Evolutionary conservation across 2,797 vertebrate species (phyloP).

Genomic region (Chloroceryle amazona): DNA sequence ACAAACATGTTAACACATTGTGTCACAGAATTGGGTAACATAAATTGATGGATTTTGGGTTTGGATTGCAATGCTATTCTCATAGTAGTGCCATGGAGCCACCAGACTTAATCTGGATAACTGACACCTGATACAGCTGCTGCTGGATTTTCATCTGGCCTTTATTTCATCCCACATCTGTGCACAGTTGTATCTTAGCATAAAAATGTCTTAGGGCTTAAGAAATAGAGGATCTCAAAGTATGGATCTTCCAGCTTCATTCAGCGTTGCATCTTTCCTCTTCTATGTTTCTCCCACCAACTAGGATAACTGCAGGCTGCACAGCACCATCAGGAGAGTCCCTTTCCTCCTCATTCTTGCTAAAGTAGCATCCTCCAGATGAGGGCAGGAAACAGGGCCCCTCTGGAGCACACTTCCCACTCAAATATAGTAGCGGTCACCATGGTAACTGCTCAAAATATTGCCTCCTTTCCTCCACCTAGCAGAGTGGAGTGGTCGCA

Average conservation of each 20-base stretch:
- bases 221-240: conserved; percentile 49
- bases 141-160: conserved; percentile 34
- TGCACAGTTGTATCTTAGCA: conserved; percentile 13
- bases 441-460: conserved; percentile 56
- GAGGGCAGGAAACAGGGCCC: conserved; percentile 57
- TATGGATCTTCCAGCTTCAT: conserved; percentile 35
- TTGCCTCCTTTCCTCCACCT: conserved; percentile 68
- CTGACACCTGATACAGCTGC: conserved; percentile 9
- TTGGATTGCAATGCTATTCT: conserved; percentile 16
- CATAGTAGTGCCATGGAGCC: neutral
- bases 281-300: conserved; percentile 47
- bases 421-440: conserved; percentile 49
- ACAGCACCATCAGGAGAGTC: conserved; percentile 57
- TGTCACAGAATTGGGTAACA: conserved; percentile 32
- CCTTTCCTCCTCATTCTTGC: conserved; percentile 58
- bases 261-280: conserved; percentile 53
- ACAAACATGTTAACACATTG: neutral
- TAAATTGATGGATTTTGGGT: neutral
- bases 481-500: conserved; percentile 62
- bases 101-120: conserved; percentile 2
- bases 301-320: conserved; percentile 53
- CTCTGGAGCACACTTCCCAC: conserved; percentile 63
- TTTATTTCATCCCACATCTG: neutral
- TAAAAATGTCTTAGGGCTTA: conserved; percentile 40
- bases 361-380: conserved; percentile 52